Percentiles rank a stretch among this genome's conserved stretches.
These are phyloP conservation scores for Andrena chrysosceles DNA, from an alignment of 2,888 invertebrate genomes.

Conservation along the genomic window DNA sequence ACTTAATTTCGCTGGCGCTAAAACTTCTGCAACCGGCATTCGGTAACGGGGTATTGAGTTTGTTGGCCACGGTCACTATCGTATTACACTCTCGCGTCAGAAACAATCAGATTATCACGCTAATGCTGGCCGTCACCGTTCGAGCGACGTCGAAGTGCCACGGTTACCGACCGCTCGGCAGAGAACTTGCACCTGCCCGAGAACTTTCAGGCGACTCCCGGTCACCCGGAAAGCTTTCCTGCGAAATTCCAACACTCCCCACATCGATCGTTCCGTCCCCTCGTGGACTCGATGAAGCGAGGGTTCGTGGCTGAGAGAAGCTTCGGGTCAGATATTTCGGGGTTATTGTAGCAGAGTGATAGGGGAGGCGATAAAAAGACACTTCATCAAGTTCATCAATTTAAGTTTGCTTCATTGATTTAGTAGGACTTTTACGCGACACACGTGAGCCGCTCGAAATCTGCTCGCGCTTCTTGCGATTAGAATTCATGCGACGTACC, in stretches of 20 bases:
- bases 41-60: conserved; percentile 54
- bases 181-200: neutral
- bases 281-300: neutral
- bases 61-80: conserved; percentile 25
- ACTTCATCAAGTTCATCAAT: no score
- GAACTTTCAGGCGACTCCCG: neutral
- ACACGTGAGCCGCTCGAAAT: no score
- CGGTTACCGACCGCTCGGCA: neutral
- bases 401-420: no score
- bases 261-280: neutral
- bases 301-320: neutral
- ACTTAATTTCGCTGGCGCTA: conserved; percentile 49
- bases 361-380: neutral
- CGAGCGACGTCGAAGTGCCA: neutral
- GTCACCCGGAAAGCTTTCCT: neutral
- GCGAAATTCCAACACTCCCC: neutral
- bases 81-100: conserved; percentile 35
- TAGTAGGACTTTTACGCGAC: no score
- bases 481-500: no score
- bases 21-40: conserved; percentile 52
- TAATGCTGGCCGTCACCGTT: conserved; percentile 12
- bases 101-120: conserved; percentile 41
- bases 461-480: no score
- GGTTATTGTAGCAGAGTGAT: neutral
- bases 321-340: neutral